These are phyloP conservation scores for Bombylius major DNA, from an alignment of 2,888 invertebrate species.

Conservation along the genomic window DNA sequence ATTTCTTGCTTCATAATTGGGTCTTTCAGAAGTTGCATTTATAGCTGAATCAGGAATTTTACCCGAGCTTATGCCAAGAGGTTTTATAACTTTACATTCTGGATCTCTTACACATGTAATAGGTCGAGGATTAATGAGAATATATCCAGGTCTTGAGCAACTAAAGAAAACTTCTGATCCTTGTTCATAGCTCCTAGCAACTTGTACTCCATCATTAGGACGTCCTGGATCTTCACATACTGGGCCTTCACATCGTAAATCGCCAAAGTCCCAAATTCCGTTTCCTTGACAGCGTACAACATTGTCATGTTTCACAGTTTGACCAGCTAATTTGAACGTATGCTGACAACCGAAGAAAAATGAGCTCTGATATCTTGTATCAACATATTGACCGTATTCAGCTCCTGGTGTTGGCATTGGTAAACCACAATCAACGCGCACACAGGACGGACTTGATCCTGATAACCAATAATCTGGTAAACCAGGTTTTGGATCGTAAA, in stretches of 20 bases:
- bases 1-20: constrained; percentile 83
- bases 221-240: constrained; percentile 93
- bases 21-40: constrained; percentile 86
- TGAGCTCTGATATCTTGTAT: constrained; percentile 83
- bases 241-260: constrained; percentile 84
- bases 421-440: constrained; percentile 79
- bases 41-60: constrained; percentile 89
- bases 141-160: constrained; percentile 84
- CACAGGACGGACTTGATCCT: constrained; percentile 73
- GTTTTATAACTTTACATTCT: constrained; percentile 84
- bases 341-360: constrained; percentile 95
- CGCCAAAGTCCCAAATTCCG: constrained; percentile 95
- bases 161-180: constrained; percentile 84
- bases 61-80: constrained; percentile 82
- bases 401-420: constrained; percentile 89
- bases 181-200: constrained; percentile 73
- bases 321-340: constrained; percentile 86
- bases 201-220: constrained; percentile 82
- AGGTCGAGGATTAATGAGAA: constrained; percentile 79
- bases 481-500: constrained; percentile 86
- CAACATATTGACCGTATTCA: constrained; percentile 76
- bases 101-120: constrained; percentile 85
- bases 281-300: constrained; percentile 85
- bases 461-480: constrained; percentile 85
- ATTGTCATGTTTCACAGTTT: constrained; percentile 82